Conservation (phyloP, 2,888 invertebrate species). For the Tipula helvola region DNA sequence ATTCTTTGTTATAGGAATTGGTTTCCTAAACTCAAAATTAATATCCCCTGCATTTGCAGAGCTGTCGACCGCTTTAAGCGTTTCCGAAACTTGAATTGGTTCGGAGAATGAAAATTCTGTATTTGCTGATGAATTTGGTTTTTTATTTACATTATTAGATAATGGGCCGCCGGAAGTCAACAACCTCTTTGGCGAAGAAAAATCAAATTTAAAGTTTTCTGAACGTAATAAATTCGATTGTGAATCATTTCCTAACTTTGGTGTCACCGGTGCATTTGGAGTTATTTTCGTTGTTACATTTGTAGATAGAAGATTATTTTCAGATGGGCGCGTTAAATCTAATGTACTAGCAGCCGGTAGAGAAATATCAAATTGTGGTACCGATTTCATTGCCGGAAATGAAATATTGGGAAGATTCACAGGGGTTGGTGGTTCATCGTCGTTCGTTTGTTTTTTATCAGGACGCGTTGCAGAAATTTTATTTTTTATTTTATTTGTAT, state of each 20-base stretch:
- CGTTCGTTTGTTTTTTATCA: conserved; percentile 18
- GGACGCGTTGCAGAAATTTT: conserved; percentile 18
- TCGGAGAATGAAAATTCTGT: conserved; percentile 35
- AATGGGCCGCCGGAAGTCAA: neutral
- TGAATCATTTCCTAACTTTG: neutral
- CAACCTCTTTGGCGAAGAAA: neutral
- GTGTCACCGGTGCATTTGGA: conserved; percentile 20
- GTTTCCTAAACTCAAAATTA: conserved; percentile 45
- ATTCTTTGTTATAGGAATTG: conserved; percentile 27
- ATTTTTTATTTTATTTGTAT: conserved; percentile 21
- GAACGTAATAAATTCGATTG: neutral
- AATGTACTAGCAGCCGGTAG: conserved; percentile 16
- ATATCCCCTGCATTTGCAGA: conserved; percentile 36
- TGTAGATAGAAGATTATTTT: neutral
- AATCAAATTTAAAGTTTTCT: neutral
- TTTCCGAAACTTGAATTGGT: conserved; percentile 36
- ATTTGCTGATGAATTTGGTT: neutral
- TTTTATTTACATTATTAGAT: neutral
- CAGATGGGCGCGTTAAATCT: neutral
- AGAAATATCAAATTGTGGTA: conserved; percentile 31
- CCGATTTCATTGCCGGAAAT: conserved; percentile 29
- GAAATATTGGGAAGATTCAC: conserved; percentile 40
- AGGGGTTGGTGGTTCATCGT: conserved; percentile 34
- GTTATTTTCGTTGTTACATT: conserved; percentile 13
- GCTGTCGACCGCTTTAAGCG: conserved; percentile 21